Evolutionary conservation across 2,888 invertebrate genomes (phyloP).

Genomic region (Omphaloscelis lunosa): DNA sequence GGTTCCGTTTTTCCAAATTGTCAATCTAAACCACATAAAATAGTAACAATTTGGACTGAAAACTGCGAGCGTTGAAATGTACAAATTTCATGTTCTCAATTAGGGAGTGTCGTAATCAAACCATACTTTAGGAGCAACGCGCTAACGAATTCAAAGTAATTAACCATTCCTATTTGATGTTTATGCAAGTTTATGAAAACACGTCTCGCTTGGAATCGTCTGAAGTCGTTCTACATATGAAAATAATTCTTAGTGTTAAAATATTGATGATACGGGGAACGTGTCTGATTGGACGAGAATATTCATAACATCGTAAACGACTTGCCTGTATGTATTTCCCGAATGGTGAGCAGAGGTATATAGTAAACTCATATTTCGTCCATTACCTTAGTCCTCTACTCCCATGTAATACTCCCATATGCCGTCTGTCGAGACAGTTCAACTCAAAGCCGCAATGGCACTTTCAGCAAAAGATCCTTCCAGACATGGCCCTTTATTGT

Average conservation of each 20-base stretch:
- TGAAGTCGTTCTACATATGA: conserved; percentile 26
- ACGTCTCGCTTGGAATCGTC: conserved; percentile 23
- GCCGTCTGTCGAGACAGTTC: not conserved
- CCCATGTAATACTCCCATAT: too few relatives aligned
- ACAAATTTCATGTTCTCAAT: conserved; percentile 43
- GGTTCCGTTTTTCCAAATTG: too few relatives aligned
- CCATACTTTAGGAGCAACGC: conserved; percentile 30
- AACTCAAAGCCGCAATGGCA: not conserved
- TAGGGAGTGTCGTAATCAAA: conserved; percentile 42
- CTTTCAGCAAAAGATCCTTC: not conserved
- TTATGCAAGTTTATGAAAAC: conserved; percentile 50
- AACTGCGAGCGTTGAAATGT: conserved; percentile 20
- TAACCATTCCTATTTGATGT: conserved; percentile 49
- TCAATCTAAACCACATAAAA: conserved; percentile 21
- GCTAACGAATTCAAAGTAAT: conserved; percentile 57
- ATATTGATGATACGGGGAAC: conserved; percentile 47
- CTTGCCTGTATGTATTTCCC: not conserved
- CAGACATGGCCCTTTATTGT: not conserved
- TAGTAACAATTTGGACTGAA: conserved; percentile 16
- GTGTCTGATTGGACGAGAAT: conserved; percentile 59
- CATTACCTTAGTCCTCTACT: not conserved
- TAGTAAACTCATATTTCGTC: not conserved
- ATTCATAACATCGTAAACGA: conserved; percentile 66
- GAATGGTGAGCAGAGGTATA: not conserved
- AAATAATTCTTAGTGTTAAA: conserved; percentile 43